These are phyloP conservation scores for Drosophila littoralis DNA, from an alignment of 1,140 invertebrate genomes.

Conservation along the genomic window DNA sequence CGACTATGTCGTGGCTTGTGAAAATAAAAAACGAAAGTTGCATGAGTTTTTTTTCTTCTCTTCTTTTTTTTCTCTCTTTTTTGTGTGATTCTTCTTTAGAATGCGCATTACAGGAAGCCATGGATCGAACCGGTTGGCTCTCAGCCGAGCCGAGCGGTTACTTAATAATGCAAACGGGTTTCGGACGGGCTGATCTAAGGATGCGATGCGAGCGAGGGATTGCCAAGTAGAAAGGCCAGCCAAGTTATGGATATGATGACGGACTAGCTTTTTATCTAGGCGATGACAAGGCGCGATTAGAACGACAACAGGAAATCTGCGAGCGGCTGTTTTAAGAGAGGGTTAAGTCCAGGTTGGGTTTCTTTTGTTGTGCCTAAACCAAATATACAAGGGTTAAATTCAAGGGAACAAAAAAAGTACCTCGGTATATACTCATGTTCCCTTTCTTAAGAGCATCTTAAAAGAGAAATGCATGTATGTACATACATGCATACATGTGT, in stretches of 20 bases:
- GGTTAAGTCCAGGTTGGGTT: constrained; percentile 5
- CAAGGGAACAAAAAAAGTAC: neutral
- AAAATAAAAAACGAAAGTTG: constrained; percentile 76
- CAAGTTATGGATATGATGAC: constrained; percentile 69
- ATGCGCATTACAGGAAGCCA: constrained; percentile 67
- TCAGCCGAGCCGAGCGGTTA: constrained; percentile 54
- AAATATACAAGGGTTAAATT: constrained; percentile 1
- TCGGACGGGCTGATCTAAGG: constrained; percentile 44
- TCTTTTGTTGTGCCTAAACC: constrained; percentile 13
- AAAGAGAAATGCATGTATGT: neutral
- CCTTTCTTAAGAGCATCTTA: neutral
- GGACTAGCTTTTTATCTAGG: constrained; percentile 37
- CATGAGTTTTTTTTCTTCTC: constrained; percentile 39
- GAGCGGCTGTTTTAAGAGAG: constrained; percentile 24
- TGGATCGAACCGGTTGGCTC: constrained; percentile 62
- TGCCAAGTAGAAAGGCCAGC: constrained; percentile 30
- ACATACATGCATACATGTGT: neutral
- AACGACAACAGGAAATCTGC: constrained; percentile 52
- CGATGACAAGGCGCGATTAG: constrained; percentile 53
- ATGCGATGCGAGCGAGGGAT: constrained; percentile 10
- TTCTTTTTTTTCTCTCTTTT: constrained; percentile 1
- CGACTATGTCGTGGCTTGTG: constrained; percentile 30
- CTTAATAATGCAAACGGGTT: constrained; percentile 81
- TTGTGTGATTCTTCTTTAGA: constrained; percentile 41
- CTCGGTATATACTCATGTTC: neutral